phyloP scores from a whole-genome alignment of 2,113 vertebrate genomes.

The Mobula birostris region DNA sequence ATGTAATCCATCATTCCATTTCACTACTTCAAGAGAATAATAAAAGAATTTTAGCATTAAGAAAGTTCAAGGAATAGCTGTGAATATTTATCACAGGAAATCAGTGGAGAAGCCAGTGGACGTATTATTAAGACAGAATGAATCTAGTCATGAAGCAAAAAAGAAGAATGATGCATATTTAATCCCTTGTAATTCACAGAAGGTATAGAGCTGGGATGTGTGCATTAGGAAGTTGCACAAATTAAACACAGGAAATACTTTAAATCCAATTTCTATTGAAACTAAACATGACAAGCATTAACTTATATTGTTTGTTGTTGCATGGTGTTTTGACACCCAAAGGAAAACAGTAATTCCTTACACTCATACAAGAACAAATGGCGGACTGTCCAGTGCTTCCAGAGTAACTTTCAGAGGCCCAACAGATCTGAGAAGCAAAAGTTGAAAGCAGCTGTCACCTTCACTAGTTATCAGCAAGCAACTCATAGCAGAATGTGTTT shows the following conservation, averaged over 20 bases:
- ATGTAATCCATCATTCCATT: background rate
- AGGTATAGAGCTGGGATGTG: background rate
- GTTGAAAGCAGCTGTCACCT: background rate
- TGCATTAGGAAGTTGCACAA: no score
- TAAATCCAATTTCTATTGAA: background rate
- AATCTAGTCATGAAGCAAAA: background rate
- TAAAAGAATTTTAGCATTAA: background rate
- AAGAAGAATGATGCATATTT: background rate
- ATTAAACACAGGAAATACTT: background rate
- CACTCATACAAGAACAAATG: background rate
- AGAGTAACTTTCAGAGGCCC: background rate
- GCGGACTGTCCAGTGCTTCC: background rate
- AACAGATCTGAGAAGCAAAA: background rate
- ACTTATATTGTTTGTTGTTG: background rate
- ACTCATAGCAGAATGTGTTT: background rate
- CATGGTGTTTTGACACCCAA: background rate
- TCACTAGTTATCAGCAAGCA: background rate
- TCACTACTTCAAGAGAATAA: background rate
- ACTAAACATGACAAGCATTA: background rate
- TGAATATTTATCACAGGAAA: background rate
- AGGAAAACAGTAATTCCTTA: background rate
- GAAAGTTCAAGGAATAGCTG: background rate
- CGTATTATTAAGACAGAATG: background rate
- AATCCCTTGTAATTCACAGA: background rate
- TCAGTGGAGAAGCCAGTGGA: background rate